Evolutionary conservation across 2,888 invertebrate species (phyloP).

Genomic region (Harpalus rubripes): DNA sequence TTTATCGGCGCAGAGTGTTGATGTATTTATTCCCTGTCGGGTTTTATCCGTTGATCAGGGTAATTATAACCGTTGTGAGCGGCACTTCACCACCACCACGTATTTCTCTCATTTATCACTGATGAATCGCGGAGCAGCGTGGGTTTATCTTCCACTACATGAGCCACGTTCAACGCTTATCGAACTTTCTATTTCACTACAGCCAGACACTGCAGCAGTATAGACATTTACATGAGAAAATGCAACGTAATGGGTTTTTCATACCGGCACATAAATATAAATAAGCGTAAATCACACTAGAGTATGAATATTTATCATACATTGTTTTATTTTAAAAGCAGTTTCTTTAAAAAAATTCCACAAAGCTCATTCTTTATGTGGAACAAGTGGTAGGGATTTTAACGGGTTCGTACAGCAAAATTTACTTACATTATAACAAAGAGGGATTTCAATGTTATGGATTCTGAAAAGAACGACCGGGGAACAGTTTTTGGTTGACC

Average conservation of each 20-base stretch:
- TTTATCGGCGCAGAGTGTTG: not conserved
- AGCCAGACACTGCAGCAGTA: not conserved
- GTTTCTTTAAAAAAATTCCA: no score
- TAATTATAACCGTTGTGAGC: not conserved
- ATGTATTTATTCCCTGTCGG: not conserved
- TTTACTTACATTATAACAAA: no score
- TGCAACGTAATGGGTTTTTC: not conserved
- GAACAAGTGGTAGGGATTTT: no score
- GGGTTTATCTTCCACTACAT: conserved; percentile 31
- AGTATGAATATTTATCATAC: no score
- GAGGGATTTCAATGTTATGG: no score
- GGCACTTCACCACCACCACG: conserved; percentile 7
- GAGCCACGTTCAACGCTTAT: not conserved
- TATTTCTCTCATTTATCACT: conserved; percentile 43
- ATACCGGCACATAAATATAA: not conserved
- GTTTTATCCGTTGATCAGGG: not conserved
- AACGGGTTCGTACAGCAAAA: no score
- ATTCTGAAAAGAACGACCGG: no score
- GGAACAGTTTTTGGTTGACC: no score
- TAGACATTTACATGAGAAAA: not conserved
- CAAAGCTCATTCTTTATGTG: no score
- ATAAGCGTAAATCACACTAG: not conserved
- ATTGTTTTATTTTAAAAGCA: no score
- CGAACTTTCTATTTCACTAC: conserved; percentile 1
- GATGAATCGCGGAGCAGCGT: conserved; percentile 10